These are phyloP conservation scores for Metallyticus violacea DNA, from an alignment of 2,888 invertebrate genomes.

Conservation along the genomic window DNA sequence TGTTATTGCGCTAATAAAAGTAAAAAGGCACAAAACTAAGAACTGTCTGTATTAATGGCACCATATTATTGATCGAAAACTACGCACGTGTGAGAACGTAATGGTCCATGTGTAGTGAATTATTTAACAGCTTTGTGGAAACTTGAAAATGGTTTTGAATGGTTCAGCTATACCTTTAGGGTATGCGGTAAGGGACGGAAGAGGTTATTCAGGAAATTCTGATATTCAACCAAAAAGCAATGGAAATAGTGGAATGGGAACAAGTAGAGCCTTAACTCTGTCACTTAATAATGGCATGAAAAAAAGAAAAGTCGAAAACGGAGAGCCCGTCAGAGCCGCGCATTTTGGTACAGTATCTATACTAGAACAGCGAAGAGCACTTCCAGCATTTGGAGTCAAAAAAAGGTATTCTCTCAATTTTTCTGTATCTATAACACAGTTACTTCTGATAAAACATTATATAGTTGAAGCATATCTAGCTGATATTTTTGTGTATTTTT, in stretches of 20 bases:
- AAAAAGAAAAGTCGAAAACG: not conserved
- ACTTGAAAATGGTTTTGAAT: not conserved
- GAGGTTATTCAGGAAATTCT: not conserved
- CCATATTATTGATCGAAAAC: too few species aligned
- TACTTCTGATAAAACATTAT: too few species aligned
- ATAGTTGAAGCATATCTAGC: too few species aligned
- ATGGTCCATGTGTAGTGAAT: not conserved
- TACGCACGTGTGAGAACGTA: not conserved
- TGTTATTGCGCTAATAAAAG: too few species aligned
- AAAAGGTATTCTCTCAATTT: too few species aligned
- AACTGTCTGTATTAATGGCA: too few species aligned
- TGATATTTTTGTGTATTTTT: too few species aligned
- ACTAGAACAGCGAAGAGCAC: slow-evolving; percentile 42
- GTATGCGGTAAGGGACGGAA: not conserved
- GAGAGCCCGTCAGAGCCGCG: not conserved
- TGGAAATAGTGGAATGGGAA: not conserved
- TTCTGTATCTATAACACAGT: too few species aligned
- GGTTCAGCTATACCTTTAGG: not conserved
- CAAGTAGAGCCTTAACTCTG: not conserved
- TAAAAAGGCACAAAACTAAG: too few species aligned
- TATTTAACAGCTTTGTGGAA: not conserved
- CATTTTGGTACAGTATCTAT: not conserved
- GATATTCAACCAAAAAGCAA: not conserved
- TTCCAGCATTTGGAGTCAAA: slow-evolving; percentile 47
- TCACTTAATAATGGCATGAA: not conserved